Base-by-base conservation (phyloP, 1,140 invertebrate genomes). In the Cyphomyrmex costatus region DNA sequence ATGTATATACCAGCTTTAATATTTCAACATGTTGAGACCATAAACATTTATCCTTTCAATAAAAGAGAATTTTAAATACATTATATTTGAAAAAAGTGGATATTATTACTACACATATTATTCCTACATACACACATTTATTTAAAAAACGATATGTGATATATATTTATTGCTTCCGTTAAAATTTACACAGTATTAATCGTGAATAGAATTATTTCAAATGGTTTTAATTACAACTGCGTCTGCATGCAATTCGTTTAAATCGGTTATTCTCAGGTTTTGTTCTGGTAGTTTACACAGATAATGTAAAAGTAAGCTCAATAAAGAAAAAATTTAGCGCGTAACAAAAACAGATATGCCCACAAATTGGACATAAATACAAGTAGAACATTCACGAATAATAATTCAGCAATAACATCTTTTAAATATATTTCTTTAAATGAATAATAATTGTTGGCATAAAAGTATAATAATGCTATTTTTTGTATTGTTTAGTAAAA, bases 1-100 rank as follows among this genome's bases (percentile, higher is more conserved):
- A n/a, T n/a, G 30, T 12, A 30, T 16, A 24, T 21, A 49, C 0
- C 14, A 19, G 14, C 16, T 70, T 56, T 68, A 68, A 53, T 36
- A 53, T 51, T 80, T 3, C 46, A 80, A 56, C 16, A 80, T 56
- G 8, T 53, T 24, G 30, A 53, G 7, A 27, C 2, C 30, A 46
- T 8, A 4, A 1, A 0, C 16, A 2, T 30, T 73, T 33, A 73
- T 73, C 36, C n/a, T 42, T 61, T 60, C 27, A 27, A 60, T 60
- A 83, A 82, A 82, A 33, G 14, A 24, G 24, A 82, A 82, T 82
- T n/a, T n/a, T n/a, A n/a, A n/a, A 42, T 5, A 66, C 5, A 66
- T 10, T 6, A 24, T 68, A 46, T 24, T 33, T 33, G 8, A 65
- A 10, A 36, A n/a, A 77, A 10, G 5, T 27, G 19, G 16, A 46